Conservation (phyloP, 2,888 invertebrate species). For the Elmis aenea region DNA sequence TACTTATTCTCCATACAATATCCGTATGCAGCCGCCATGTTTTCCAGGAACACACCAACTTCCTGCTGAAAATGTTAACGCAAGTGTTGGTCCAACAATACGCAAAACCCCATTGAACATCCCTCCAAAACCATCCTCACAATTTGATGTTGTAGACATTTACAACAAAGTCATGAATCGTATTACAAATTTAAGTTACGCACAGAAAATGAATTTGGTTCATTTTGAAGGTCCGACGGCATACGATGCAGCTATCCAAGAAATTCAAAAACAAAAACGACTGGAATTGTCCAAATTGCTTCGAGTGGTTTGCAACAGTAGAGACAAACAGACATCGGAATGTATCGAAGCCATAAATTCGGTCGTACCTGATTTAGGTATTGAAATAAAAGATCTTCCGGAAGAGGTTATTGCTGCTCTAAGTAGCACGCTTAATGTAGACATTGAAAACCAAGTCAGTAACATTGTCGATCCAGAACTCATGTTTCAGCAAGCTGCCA, state of each 20-base stretch:
- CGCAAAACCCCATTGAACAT: too few species aligned
- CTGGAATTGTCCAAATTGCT: slow-evolving; percentile 41
- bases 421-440: slow-evolving; percentile 32
- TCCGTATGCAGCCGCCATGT: too few species aligned
- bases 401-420: slow-evolving; percentile 37
- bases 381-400: slow-evolving; percentile 41
- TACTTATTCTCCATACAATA: not conserved
- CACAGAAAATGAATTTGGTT: slow-evolving; percentile 40
- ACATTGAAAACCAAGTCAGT: slow-evolving; percentile 15
- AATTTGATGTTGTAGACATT: slow-evolving; percentile 33
- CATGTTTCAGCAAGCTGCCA: slow-evolving; percentile 25
- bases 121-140: not conserved
- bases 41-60: too few species aligned
- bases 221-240: slow-evolving; percentile 32
- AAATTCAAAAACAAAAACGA: slow-evolving; percentile 40
- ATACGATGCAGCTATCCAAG: slow-evolving; percentile 39
- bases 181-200: slow-evolving; percentile 38
- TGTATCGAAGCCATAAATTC: slow-evolving; percentile 36
- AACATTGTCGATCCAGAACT: slow-evolving; percentile 20
- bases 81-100: too few species aligned
- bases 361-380: slow-evolving; percentile 43
- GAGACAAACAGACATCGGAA: slow-evolving; percentile 25
- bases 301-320: slow-evolving; percentile 36
- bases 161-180: slow-evolving; percentile 40
- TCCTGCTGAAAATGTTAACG: too few species aligned